Percentiles rank a stretch among this genome's conserved stretches.
Evolutionary conservation across 2,113 vertebrate genomes (phyloP).

Genomic region (Trogon melanurus): DNA sequence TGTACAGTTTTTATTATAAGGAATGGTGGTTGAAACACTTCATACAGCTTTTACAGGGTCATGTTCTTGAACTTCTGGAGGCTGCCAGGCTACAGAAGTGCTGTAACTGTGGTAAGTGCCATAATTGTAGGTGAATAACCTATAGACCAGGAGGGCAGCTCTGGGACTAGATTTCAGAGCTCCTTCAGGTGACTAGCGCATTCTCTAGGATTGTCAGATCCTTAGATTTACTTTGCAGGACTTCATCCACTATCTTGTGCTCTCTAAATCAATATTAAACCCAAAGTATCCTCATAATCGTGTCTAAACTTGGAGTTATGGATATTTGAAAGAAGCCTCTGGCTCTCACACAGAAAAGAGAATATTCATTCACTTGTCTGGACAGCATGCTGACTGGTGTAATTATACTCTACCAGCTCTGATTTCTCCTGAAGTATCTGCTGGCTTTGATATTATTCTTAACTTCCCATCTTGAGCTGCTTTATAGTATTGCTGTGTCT

Average conservation of each 20-base stretch:
- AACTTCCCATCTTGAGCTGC: not conserved
- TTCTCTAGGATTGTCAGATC: not conserved
- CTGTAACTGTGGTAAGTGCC: not conserved
- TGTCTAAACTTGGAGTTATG: slow-evolving; percentile 15
- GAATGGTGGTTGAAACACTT: not conserved
- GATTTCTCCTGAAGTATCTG: slow-evolving; percentile 16
- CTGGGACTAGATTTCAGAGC: not conserved
- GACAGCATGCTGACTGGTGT: slow-evolving; percentile 5
- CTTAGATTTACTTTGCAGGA: slow-evolving; percentile 3
- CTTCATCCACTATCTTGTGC: not conserved
- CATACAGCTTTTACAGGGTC: fast-evolving
- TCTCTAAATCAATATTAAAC: slow-evolving; percentile 47
- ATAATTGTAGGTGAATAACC: not conserved
- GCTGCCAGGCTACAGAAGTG: not conserved
- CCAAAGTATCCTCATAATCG: slow-evolving; percentile 21
- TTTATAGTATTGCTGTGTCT: not conserved
- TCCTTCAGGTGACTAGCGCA: not conserved
- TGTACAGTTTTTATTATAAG: not conserved
- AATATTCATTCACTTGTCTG: slow-evolving; percentile 38
- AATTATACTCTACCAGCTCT: slow-evolving; percentile 36
- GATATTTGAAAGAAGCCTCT: slow-evolving; percentile 32
- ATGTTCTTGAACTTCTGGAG: not conserved
- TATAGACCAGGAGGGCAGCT: not conserved
- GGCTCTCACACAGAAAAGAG: not conserved
- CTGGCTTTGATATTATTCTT: slow-evolving; percentile 33